phyloP scores from a whole-genome alignment of 2,113 vertebrate species.

The Hippocampus barbouri region DNA sequence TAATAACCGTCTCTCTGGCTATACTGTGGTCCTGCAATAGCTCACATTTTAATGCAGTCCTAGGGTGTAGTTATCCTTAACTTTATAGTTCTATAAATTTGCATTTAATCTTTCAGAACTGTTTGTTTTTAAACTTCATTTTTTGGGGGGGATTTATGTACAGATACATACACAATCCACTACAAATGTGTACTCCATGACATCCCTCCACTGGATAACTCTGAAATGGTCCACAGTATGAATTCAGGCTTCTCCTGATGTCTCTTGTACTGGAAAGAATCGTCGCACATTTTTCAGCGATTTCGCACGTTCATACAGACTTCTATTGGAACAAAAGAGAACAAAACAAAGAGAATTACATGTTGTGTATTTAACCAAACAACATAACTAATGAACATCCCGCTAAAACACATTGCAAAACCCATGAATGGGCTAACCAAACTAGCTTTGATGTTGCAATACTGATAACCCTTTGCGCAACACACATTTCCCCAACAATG shows the following conservation, averaged over 20 bases:
- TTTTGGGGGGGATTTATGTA: not conserved
- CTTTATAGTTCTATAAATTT: not conserved
- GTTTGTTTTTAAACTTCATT: not conserved
- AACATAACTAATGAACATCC: too few relatives aligned
- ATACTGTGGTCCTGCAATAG: not conserved
- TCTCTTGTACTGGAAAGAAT: conserved; percentile 30
- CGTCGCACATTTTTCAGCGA: conserved; percentile 8
- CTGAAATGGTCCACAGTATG: not conserved
- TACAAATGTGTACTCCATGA: too few relatives aligned
- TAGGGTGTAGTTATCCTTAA: not conserved
- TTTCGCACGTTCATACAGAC: not conserved
- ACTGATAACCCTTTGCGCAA: too few relatives aligned
- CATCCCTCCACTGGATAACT: conserved; percentile 7
- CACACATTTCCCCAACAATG: too few relatives aligned
- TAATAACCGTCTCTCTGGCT: not conserved
- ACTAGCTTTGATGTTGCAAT: too few relatives aligned
- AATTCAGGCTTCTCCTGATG: not conserved
- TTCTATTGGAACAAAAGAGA: not conserved
- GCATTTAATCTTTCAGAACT: too few relatives aligned
- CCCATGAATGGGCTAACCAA: too few relatives aligned
- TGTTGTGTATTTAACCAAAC: too few relatives aligned
- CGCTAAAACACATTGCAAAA: too few relatives aligned
- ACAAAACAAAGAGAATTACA: too few relatives aligned
- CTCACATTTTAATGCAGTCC: not conserved
- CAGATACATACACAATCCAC: too few relatives aligned